Evolutionary conservation across 2,888 invertebrate species (phyloP).

Genomic region (Schizaphis graminum): DNA sequence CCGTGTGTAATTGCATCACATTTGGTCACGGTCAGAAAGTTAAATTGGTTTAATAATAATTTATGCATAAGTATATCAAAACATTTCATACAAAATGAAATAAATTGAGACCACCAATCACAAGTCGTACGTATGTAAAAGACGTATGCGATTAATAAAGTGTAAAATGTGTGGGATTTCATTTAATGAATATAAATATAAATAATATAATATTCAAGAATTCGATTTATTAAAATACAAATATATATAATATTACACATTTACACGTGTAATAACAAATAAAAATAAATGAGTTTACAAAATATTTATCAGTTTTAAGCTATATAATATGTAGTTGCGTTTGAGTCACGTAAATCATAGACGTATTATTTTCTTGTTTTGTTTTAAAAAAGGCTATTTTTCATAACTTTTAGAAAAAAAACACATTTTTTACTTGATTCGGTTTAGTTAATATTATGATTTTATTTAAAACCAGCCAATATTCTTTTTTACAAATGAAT

Average conservation of each 20-base stretch:
- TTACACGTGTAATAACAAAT: not conserved
- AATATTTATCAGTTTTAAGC: not conserved
- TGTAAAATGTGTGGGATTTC: not conserved
- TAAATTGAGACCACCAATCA: not conserved
- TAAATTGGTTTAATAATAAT: slow-evolving; percentile 7
- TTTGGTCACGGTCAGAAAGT: not conserved
- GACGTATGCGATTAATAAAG: not conserved
- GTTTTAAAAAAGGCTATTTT: not conserved
- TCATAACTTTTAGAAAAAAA: not conserved
- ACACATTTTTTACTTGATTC: not conserved
- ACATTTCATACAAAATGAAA: not conserved
- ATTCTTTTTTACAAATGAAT: not conserved
- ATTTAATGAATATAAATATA: not conserved
- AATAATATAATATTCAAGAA: not conserved
- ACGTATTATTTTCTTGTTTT: not conserved
- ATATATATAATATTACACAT: not conserved
- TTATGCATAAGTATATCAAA: not conserved
- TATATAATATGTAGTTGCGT: not conserved
- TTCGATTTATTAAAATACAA: not conserved
- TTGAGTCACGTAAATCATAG: not conserved
- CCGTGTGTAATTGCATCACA: not conserved
- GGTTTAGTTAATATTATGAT: not conserved
- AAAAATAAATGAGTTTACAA: not conserved
- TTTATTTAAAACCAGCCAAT: not conserved
- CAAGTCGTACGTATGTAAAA: not conserved